Conservation (phyloP, 64 coral and sea anemone genomes). For the Pocillopora damicornis region DNA sequence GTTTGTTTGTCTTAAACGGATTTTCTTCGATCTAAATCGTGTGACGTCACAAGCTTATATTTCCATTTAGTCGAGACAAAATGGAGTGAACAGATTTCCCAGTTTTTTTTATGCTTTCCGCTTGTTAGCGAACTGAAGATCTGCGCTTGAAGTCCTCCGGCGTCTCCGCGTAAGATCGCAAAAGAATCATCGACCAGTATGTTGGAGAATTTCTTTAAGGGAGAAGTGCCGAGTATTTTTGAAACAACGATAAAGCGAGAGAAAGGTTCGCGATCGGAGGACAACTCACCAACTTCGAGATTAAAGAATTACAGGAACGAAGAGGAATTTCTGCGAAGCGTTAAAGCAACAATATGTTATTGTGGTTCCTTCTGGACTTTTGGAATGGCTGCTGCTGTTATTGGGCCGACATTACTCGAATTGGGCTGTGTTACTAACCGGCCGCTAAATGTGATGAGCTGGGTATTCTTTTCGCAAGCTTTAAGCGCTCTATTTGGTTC, state of each 20-base stretch:
- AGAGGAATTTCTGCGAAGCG: conserved; percentile 75
- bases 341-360: conserved; percentile 80
- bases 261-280: conserved; percentile 24
- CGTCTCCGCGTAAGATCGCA: neutral
- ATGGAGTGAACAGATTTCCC: conserved; percentile 9
- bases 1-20: neutral
- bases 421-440: conserved; percentile 81
- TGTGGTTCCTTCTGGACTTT: conserved; percentile 93
- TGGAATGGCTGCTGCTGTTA: conserved; percentile 90
- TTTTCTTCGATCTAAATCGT: neutral
- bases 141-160: neutral
- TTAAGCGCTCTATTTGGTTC: conserved; percentile 88
- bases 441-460: conserved; percentile 67
- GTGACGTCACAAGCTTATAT: conserved; percentile 20
- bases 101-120: neutral
- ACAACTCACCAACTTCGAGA: conserved; percentile 27
- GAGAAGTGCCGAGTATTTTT: conserved; percentile 89
- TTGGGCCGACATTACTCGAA: conserved; percentile 91
- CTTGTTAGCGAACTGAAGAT: neutral
- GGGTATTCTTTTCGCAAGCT: conserved; percentile 92
- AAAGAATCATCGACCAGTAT: conserved; percentile 5
- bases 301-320: conserved; percentile 83
- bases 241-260: conserved; percentile 90
- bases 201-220: conserved; percentile 89
- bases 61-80: conserved; percentile 9